Conservation (phyloP, 2,113 vertebrate genomes). For the Thalassoma bifasciatum region DNA sequence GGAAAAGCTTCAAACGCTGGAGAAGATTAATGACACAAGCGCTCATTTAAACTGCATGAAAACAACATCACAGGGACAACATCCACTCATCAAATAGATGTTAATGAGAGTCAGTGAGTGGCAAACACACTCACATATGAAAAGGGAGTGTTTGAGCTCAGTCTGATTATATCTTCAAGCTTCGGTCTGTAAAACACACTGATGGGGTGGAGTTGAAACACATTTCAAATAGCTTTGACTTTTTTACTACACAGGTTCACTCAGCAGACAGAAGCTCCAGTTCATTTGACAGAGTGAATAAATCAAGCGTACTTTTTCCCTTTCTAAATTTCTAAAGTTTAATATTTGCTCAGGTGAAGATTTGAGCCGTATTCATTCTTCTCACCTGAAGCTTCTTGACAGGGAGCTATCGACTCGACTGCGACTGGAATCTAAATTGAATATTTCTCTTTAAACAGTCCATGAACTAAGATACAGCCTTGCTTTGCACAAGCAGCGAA, state of each 20-base stretch:
- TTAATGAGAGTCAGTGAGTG: constrained; percentile 23
- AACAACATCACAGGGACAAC: constrained; percentile 35
- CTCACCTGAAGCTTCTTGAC: background rate
- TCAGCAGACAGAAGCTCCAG: background rate
- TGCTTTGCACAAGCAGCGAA: background rate
- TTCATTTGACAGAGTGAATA: background rate
- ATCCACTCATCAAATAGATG: constrained; percentile 24
- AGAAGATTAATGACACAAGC: constrained; percentile 33
- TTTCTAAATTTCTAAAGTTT: too few species aligned
- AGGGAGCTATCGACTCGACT: background rate
- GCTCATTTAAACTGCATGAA: constrained; percentile 40
- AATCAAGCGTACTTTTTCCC: background rate
- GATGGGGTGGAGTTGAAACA: background rate
- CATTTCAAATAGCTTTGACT: background rate
- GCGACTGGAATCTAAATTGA: background rate
- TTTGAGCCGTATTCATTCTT: background rate
- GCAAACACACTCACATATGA: constrained; percentile 5
- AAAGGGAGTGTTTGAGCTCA: background rate
- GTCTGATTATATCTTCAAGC: background rate
- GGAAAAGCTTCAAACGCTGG: constrained; percentile 3
- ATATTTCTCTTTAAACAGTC: background rate
- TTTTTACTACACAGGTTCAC: background rate
- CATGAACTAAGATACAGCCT: background rate
- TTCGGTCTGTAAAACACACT: background rate
- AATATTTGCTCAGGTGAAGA: too few species aligned